Base-by-base conservation (phyloP, 1,140 invertebrate species). In the Melipona quadrifasciata region DNA sequence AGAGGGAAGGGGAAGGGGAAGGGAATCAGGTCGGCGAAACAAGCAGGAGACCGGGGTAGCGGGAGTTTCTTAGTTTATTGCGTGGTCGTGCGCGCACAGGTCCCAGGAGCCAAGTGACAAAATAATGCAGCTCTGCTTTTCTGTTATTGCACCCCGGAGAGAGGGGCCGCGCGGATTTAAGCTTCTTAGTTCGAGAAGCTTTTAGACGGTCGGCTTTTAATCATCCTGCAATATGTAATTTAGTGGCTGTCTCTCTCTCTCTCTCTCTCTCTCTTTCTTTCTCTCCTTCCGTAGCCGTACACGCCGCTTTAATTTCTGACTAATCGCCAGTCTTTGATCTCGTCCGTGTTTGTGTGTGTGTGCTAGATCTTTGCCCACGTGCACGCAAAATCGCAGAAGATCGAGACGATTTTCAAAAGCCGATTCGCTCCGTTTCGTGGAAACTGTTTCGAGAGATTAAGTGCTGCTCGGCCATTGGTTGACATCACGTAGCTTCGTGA, bases 161-260 rank as follows among this genome's bases (percentile, higher is more conserved):
- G 39, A 8, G 6, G 39, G 4, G 31, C n/a, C 74, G 21, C 12
- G 16, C 24, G 39, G 74, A 77, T 77, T 77, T 64, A 77, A 77
- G 74, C 58, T 47, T 61, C 34, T 47, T 51, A 64, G 74, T 77
- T 77, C 47, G 19, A 34, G 5, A 57, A 77, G 74, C 74, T 77
- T 77, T 77, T 65, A 65, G 74, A 19, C 74, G 8, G 34, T n/a
- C 8, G 39, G 74, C 74, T 65, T 64, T 77, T 77, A 77, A 77
- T 77, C 74, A 77, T 57, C 58, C 16, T 17, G 21, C 34, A 64
- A 77, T 77, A 77, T 64, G 74, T 77, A 77, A 8, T 77, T 76
- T 77, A 77, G 24, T 19, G 58, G 24, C n/a, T n/a, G n/a, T n/a
- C n/a, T n/a, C n/a, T n/a, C n/a, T n/a, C n/a, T 19, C 2, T 27